phyloP scores from a whole-genome alignment of 2,888 invertebrate genomes.

The Caenorhabditis zanzibari region DNA sequence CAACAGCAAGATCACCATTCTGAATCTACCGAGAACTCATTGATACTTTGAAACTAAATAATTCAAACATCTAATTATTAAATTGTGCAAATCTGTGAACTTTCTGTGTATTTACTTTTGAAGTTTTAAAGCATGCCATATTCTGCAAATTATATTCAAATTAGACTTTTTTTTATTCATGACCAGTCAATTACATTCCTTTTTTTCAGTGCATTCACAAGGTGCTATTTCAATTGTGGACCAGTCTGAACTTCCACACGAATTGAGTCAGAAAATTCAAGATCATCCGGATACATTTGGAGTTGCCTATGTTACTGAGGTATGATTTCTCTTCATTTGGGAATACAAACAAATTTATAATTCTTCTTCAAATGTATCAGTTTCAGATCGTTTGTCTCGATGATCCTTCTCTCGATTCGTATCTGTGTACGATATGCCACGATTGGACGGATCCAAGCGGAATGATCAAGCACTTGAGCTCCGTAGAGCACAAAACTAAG shows the following conservation, averaged over 20 bases:
- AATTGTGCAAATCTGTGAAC: too few relatives aligned
- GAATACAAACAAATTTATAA: background rate
- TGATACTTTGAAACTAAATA: too few relatives aligned
- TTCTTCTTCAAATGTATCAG: too few relatives aligned
- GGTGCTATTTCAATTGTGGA: constrained; percentile 21
- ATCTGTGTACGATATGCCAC: constrained; percentile 63
- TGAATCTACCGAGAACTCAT: too few relatives aligned
- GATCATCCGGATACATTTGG: constrained; percentile 31
- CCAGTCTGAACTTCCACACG: constrained; percentile 29
- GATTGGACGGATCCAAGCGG: constrained; percentile 59
- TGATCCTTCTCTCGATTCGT: constrained; percentile 54
- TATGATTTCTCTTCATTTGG: background rate
- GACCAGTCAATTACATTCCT: too few relatives aligned
- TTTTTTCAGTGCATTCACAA: constrained; percentile 44
- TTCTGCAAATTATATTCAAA: too few relatives aligned
- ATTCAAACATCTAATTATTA: too few relatives aligned
- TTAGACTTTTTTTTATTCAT: too few relatives aligned
- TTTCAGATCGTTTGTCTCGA: constrained; percentile 68
- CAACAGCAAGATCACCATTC: background rate
- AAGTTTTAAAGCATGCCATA: too few relatives aligned
- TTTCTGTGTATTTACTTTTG: too few relatives aligned
- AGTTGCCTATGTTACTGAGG: constrained; percentile 31
- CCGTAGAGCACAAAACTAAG: constrained; percentile 37
- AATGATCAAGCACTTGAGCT: constrained; percentile 60
- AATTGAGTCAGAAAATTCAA: constrained; percentile 25